Conservation (phyloP, 2,888 invertebrate genomes). For the Priocnemis perturbator region DNA sequence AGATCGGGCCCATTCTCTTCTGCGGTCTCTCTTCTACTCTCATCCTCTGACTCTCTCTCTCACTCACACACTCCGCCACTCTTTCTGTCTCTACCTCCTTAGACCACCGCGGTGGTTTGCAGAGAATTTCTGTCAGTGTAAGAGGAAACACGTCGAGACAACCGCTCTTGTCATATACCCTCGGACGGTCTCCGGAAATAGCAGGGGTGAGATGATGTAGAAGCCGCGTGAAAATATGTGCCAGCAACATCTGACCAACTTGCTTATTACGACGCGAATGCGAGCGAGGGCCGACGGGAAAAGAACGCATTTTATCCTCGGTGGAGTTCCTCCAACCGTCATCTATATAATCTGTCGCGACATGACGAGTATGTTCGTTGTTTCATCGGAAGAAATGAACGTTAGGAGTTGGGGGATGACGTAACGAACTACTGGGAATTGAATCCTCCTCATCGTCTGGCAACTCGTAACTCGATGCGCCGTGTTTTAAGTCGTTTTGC, state of each 20-base stretch:
- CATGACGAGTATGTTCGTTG: too few species aligned
- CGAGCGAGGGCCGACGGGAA: neutral
- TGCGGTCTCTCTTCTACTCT: neutral
- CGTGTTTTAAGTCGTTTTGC: too few species aligned
- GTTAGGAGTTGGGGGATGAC: too few species aligned
- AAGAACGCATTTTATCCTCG: too few species aligned
- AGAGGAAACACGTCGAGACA: conserved; percentile 6
- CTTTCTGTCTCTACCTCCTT: neutral
- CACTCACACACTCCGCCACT: neutral
- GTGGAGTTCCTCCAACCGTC: too few species aligned
- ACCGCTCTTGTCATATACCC: neutral
- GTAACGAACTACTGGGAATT: too few species aligned
- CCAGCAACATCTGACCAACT: neutral
- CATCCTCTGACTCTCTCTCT: conserved; percentile 6
- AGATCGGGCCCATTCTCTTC: too few species aligned
- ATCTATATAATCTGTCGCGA: too few species aligned
- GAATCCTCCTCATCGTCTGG: too few species aligned
- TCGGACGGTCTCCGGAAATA: conserved; percentile 14
- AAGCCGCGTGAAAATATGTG: conserved; percentile 13
- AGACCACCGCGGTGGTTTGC: neutral
- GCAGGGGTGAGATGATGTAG: conserved; percentile 11
- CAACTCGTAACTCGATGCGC: too few species aligned
- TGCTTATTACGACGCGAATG: conserved; percentile 7
- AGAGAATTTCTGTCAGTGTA: conserved; percentile 5
- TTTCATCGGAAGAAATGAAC: too few species aligned